Evolutionary conservation across 1,140 invertebrate genomes (phyloP).

Genomic region (Drosophila serrata): DNA sequence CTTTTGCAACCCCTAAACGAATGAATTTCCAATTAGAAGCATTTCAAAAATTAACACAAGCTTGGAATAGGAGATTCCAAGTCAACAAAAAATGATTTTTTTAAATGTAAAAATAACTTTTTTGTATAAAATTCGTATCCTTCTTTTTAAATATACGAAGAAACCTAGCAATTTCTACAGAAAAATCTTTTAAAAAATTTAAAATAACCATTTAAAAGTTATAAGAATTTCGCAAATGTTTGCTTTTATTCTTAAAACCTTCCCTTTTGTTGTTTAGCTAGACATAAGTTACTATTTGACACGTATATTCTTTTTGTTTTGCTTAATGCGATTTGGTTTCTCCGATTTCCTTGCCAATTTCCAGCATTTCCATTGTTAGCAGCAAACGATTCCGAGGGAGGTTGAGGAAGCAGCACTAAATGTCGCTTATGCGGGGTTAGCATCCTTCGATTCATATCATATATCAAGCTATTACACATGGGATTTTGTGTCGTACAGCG

Average conservation of each 20-base stretch:
- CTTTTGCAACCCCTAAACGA: slow-evolving; percentile 58
- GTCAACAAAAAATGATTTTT: neutral
- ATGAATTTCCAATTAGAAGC: slow-evolving; percentile 57
- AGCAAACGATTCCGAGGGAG: neutral
- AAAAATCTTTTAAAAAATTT: no score
- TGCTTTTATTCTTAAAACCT: neutral
- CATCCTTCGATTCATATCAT: slow-evolving; percentile 44
- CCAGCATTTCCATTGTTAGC: slow-evolving; percentile 9
- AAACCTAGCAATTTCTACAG: neutral
- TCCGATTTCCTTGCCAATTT: slow-evolving; percentile 15
- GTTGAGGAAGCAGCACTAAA: neutral
- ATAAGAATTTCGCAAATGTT: neutral
- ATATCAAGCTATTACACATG: slow-evolving; percentile 39
- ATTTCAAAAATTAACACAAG: neutral
- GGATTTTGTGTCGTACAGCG: slow-evolving; percentile 16
- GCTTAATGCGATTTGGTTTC: slow-evolving; percentile 22
- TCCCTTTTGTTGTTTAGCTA: neutral
- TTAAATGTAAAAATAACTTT: neutral
- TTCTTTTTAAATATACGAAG: no score
- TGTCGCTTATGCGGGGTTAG: slow-evolving; percentile 19
- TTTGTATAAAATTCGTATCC: neutral
- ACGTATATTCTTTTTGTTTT: slow-evolving; percentile 17
- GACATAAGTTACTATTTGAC: slow-evolving; percentile 22
- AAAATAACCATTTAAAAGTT: neutral
- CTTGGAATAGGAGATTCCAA: neutral